Conservation (phyloP, 2,888 invertebrate species). For the Idaea aversata region DNA sequence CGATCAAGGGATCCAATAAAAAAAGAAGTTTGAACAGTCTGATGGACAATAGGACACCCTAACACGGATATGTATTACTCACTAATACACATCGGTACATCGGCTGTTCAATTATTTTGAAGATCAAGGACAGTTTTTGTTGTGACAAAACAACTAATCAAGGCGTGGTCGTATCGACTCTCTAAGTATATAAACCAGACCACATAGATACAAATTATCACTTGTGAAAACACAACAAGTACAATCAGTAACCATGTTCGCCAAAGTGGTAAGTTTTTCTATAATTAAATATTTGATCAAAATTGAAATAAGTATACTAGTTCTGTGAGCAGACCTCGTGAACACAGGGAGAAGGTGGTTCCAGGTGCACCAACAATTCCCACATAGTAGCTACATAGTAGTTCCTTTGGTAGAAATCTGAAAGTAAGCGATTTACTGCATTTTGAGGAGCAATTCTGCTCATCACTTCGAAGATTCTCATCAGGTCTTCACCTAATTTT, state of each 20-base stretch:
- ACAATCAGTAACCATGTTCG: conserved; percentile 63
- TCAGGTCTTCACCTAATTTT: no score
- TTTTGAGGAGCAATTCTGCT: no score
- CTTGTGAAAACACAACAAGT: conserved; percentile 62
- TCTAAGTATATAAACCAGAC: conserved; percentile 62
- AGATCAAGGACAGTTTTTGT: conserved; percentile 77
- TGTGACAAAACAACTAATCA: conserved; percentile 45
- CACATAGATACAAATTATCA: conserved; percentile 50
- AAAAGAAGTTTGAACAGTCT: not conserved
- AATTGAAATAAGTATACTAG: not conserved
- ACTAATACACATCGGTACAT: conserved; percentile 43
- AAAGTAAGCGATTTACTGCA: no score
- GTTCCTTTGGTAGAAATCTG: no score
- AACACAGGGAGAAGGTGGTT: no score
- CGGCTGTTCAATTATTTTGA: conserved; percentile 57
- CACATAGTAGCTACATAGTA: no score
- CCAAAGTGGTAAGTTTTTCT: conserved; percentile 63
- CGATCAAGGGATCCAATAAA: not conserved
- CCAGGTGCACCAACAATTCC: no score
- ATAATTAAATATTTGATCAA: conserved; percentile 12
- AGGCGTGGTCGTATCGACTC: conserved; percentile 62
- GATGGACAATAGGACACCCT: conserved; percentile 5
- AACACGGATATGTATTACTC: conserved; percentile 55
- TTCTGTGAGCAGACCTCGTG: no score
- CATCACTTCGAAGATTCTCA: no score